phyloP scores from a whole-genome alignment of 2,113 vertebrate genomes.

The Cheilinus undulatus region DNA sequence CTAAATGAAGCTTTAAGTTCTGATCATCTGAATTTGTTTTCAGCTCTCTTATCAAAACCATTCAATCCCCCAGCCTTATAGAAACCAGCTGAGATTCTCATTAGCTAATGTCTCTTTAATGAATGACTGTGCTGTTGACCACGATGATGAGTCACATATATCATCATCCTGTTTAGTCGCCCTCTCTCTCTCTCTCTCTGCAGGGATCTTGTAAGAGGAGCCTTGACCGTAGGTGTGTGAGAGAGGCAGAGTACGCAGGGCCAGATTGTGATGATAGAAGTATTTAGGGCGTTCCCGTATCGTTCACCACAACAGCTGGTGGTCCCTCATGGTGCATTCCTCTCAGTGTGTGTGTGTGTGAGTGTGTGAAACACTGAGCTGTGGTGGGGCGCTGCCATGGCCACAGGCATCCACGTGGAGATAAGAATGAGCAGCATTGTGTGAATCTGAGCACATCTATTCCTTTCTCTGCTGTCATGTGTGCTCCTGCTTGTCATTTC shows the following conservation, averaged over 20 bases:
- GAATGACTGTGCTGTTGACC: too few relatives aligned
- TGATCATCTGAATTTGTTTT: too few relatives aligned
- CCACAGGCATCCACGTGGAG: slow-evolving; percentile 52
- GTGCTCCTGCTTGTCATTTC: slow-evolving; percentile 23
- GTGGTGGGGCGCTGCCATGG: slow-evolving; percentile 54
- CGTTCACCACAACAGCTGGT: slow-evolving; percentile 70
- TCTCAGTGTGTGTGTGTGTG: slow-evolving; percentile 52
- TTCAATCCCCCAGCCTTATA: too few relatives aligned
- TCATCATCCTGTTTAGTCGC: too few relatives aligned
- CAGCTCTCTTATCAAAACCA: too few relatives aligned
- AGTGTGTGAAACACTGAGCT: slow-evolving; percentile 55
- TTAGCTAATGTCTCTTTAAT: too few relatives aligned
- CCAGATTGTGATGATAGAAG: slow-evolving; percentile 48
- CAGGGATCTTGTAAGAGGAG: background rate
- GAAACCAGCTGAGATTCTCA: too few relatives aligned
- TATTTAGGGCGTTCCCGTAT: slow-evolving; percentile 61
- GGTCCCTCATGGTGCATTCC: slow-evolving; percentile 73
- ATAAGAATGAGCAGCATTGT: slow-evolving; percentile 52
- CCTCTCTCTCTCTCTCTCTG: too few relatives aligned
- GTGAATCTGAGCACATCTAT: slow-evolving; percentile 7
- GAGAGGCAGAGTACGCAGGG: slow-evolving; percentile 11
- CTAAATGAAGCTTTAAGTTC: too few relatives aligned
- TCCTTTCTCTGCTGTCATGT: background rate
- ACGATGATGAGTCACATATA: too few relatives aligned
- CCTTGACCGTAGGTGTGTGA: slow-evolving; percentile 15